Evolutionary conservation across 2,888 invertebrate genomes (phyloP).

Genomic region (Drosophila mimica): DNA sequence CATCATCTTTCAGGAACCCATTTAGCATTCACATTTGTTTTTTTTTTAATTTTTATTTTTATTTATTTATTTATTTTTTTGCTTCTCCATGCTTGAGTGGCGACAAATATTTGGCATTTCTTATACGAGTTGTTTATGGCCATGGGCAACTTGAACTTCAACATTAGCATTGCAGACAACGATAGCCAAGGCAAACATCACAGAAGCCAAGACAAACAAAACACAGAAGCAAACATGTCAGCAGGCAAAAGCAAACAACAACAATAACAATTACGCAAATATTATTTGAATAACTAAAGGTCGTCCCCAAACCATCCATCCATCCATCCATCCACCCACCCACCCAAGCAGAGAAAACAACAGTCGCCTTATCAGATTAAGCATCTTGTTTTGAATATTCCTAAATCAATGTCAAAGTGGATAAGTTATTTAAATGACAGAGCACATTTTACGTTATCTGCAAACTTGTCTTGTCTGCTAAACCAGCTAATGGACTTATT

Average conservation of each 20-base stretch:
- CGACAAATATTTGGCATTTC: constrained; percentile 28
- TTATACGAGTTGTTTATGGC: constrained; percentile 22
- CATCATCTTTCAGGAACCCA: neutral
- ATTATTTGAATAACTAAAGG: constrained; percentile 67
- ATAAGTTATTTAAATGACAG: neutral
- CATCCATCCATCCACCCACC: neutral
- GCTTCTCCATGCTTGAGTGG: neutral
- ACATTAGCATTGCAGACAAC: constrained; percentile 29
- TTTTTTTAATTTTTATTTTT: neutral
- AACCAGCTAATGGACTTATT: neutral
- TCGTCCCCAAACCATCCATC: constrained; percentile 18
- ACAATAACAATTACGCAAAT: constrained; percentile 23
- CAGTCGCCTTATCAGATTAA: neutral
- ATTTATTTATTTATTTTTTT: neutral
- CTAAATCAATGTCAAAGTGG: neutral
- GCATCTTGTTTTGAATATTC: neutral
- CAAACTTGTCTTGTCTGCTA: neutral
- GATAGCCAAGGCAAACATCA: constrained; percentile 41
- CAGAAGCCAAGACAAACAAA: constrained; percentile 38
- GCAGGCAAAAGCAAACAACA: constrained; percentile 33
- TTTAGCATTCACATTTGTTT: neutral
- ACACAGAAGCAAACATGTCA: constrained; percentile 48
- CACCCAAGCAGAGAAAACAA: neutral
- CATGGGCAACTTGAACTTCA: constrained; percentile 56
- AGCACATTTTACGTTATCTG: neutral